A percentile compares a stretch with the other conserved stretches of the same genome.
phyloP scores from a whole-genome alignment of 2,113 vertebrate genomes.

The Gymnarchus niloticus region DNA sequence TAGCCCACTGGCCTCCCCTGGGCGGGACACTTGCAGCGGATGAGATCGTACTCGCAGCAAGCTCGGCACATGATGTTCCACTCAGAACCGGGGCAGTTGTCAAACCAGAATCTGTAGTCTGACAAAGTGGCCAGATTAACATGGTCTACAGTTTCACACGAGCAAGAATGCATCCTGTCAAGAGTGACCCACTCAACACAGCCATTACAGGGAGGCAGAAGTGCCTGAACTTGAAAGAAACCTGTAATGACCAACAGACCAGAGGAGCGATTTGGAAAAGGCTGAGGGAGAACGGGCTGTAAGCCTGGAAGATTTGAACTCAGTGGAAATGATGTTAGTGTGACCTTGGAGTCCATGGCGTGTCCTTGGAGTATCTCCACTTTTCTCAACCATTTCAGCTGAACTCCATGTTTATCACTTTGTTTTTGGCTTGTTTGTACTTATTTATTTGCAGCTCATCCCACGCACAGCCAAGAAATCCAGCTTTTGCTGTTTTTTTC shows the following conservation, averaged over 20 bases:
- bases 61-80: conserved; percentile 95
- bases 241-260: neutral
- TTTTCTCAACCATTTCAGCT: no score
- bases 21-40: conserved; percentile 84
- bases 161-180: no score
- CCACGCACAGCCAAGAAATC: neutral
- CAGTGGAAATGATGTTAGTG: no score
- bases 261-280: neutral
- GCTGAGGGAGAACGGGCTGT: neutral
- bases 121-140: conserved; percentile 19
- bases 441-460: neutral
- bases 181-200: neutral
- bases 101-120: conserved; percentile 89
- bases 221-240: neutral
- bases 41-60: conserved; percentile 91
- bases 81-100: conserved; percentile 85
- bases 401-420: neutral
- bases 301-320: neutral
- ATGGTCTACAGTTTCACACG: neutral
- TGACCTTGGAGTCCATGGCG: neutral
- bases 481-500: neutral
- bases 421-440: neutral
- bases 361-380: neutral
- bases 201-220: neutral
- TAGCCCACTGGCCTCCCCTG: conserved; percentile 84